phyloP scores from a whole-genome alignment of 2,113 vertebrate species.

The Oncorhynchus clarkii region DNA sequence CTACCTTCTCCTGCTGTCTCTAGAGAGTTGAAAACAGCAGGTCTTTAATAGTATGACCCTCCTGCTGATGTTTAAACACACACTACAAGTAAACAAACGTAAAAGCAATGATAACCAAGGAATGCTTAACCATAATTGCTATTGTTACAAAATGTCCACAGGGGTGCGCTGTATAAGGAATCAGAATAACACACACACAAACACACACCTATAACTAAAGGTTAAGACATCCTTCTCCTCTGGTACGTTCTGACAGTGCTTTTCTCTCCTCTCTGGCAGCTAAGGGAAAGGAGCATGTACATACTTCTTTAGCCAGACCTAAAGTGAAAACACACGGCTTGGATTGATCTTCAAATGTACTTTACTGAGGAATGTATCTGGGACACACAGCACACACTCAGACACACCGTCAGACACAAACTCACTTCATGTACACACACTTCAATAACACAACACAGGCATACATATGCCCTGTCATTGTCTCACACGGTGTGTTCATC shows the following conservation, averaged over 20 bases:
- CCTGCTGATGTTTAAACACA: constrained; percentile 3
- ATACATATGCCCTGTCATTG: not conserved
- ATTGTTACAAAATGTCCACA: not conserved
- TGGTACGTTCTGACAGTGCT: constrained; percentile 7
- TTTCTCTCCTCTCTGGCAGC: constrained; percentile 12
- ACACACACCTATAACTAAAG: not conserved
- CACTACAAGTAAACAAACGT: not conserved
- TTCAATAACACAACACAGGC: not conserved
- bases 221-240: constrained; percentile 2
- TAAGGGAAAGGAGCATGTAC: constrained; percentile 3
- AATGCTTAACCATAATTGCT: constrained; percentile 14
- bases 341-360: not conserved
- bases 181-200: no score
- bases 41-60: not conserved
- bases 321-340: constrained; percentile 19
- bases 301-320: not conserved
- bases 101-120: constrained; percentile 1
- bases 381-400: not conserved
- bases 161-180: not conserved
- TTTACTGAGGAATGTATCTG: not conserved
- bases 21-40: no score
- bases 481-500: no score
- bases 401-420: not conserved
- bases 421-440: not conserved
- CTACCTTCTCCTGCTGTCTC: no score